Conservation (phyloP, 2,113 vertebrate species). For the Promerops cafer region DNA sequence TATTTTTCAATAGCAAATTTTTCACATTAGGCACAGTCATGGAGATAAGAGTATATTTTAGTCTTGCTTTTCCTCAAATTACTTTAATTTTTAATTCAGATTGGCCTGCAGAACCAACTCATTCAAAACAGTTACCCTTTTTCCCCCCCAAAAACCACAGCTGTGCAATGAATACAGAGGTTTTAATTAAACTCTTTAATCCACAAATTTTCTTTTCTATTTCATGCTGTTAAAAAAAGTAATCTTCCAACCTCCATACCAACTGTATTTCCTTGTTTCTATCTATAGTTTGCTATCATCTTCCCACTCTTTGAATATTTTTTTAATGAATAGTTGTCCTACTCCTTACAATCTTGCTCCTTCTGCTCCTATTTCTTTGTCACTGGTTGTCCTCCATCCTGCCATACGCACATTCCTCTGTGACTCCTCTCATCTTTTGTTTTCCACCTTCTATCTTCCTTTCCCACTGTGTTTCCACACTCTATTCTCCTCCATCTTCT, state of each 20-base stretch:
- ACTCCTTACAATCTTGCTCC: neutral
- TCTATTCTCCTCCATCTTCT: neutral
- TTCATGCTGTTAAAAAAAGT: neutral
- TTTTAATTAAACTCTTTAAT: neutral
- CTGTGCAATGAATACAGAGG: neutral
- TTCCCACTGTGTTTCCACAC: neutral
- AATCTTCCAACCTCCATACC: neutral
- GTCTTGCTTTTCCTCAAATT: constrained; percentile 28
- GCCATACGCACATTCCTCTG: neutral
- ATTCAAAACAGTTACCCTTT: neutral
- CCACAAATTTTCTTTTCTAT: neutral
- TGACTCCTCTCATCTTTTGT: neutral
- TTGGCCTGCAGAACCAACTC: neutral
- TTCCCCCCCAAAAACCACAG: neutral
- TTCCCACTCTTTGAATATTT: neutral
- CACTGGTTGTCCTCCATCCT: neutral
- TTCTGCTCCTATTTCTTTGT: constrained; percentile 6
- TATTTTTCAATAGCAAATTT: constrained; percentile 29
- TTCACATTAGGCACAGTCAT: constrained; percentile 50
- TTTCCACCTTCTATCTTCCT: neutral
- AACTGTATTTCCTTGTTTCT: neutral
- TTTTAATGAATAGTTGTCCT: neutral
- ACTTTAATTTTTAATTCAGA: constrained; percentile 9
- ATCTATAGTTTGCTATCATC: neutral
- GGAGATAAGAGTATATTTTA: constrained; percentile 20